A percentile compares a stretch with the other conserved stretches of the same genome.
Conservation (phyloP, 2,113 vertebrate genomes). For the Leiothrix lutea region DNA sequence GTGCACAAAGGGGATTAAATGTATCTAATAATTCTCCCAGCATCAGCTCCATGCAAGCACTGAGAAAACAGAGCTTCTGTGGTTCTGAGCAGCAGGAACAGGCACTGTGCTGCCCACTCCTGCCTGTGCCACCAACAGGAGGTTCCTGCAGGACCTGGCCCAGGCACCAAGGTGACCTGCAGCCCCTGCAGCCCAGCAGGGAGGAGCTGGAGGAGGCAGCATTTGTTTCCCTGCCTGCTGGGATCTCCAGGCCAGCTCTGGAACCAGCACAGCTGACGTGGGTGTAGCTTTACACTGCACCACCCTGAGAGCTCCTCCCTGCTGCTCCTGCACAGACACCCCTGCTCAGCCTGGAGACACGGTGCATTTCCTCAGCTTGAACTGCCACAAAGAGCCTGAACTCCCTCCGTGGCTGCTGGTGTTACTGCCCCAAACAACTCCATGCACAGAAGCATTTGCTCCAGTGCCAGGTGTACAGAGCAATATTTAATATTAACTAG, state of each 20-base stretch:
- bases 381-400: not conserved
- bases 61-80: not conserved
- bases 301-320: not conserved
- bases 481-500: not conserved
- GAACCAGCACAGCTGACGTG: not conserved
- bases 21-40: not conserved
- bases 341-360: not conserved
- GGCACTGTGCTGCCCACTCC: not conserved
- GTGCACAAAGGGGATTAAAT: not conserved
- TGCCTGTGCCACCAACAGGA: not conserved
- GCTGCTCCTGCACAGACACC: not conserved
- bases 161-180: rapidly evolving
- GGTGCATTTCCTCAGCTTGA: not conserved
- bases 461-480: not conserved
- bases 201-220: not conserved
- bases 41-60: not conserved
- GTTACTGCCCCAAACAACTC: not conserved
- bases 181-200: not conserved
- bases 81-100: not conserved
- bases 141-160: not conserved
- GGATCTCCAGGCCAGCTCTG: not conserved
- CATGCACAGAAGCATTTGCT: not conserved
- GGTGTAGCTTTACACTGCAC: not conserved
- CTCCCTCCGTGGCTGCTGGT: not conserved
- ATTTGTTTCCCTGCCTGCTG: not conserved